These are phyloP conservation scores for Rhagoletis pomonella DNA, from an alignment of 1,140 invertebrate species.

Conservation along the genomic window DNA sequence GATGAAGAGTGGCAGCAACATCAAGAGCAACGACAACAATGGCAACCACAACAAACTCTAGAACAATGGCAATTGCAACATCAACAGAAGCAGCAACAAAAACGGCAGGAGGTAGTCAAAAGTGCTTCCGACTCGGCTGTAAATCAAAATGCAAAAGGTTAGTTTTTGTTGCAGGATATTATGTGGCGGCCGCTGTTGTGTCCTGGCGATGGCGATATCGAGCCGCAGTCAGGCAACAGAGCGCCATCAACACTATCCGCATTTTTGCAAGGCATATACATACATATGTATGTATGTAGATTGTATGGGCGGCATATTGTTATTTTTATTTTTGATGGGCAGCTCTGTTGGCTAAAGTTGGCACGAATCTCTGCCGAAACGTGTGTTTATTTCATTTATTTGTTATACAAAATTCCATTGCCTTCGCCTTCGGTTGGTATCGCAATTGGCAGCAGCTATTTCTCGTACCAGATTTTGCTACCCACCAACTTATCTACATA, in stretches of 20 bases:
- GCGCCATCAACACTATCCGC: not conserved
- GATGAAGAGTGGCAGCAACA: slow-evolving; percentile 52
- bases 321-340: not conserved
- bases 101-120: slow-evolving; percentile 51
- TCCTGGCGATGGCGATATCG: slow-evolving; percentile 16
- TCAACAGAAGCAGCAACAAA: slow-evolving; percentile 58
- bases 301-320: slow-evolving; percentile 27
- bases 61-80: slow-evolving; percentile 53
- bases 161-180: slow-evolving; percentile 51
- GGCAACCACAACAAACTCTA: slow-evolving; percentile 48
- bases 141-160: slow-evolving; percentile 53
- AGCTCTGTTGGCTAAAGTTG: slow-evolving; percentile 33
- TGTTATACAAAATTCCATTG: slow-evolving; percentile 49
- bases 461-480: slow-evolving; percentile 31
- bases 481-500: not conserved
- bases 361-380: slow-evolving; percentile 32
- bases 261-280: not conserved
- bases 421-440: not conserved
- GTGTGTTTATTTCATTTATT: slow-evolving; percentile 52
- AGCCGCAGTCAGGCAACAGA: not conserved
- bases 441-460: not conserved
- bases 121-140: slow-evolving; percentile 52
- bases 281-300: not conserved
- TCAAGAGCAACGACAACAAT: slow-evolving; percentile 45
- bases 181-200: slow-evolving; percentile 29